phyloP scores from a whole-genome alignment of 2,888 invertebrate genomes.

The Elmis aenea region DNA sequence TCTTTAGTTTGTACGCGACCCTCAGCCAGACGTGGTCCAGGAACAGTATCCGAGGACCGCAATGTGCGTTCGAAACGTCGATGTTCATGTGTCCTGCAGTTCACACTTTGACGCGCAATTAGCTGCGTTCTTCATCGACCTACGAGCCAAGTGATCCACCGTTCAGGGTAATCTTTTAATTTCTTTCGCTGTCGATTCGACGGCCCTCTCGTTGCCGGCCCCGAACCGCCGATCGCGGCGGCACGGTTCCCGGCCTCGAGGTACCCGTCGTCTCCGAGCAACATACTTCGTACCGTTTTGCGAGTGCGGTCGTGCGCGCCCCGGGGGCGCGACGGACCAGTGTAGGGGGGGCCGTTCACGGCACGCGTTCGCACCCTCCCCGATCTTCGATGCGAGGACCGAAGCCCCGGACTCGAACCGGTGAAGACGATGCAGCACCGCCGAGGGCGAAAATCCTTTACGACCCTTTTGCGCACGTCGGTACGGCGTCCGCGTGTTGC shows the following conservation, averaged over 20 bases:
- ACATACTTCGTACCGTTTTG: too few species aligned
- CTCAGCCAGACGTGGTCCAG: slow-evolving; percentile 51
- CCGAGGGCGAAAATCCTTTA: neutral
- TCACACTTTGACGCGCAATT: slow-evolving; percentile 48
- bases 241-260: neutral
- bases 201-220: neutral
- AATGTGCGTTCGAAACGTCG: slow-evolving; percentile 60
- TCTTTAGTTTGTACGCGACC: slow-evolving; percentile 37
- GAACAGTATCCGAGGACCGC: slow-evolving; percentile 49
- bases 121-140: slow-evolving; percentile 57
- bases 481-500: too few species aligned
- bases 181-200: neutral
- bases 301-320: too few species aligned
- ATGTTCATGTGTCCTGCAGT: slow-evolving; percentile 56
- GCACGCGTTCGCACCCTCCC: too few species aligned
- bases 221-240: neutral
- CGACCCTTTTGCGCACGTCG: too few species aligned
- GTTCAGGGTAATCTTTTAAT: slow-evolving; percentile 31
- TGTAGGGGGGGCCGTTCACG: too few species aligned
- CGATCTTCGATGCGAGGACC: too few species aligned
- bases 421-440: neutral
- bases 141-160: slow-evolving; percentile 58
- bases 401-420: too few species aligned
- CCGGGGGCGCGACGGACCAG: too few species aligned
- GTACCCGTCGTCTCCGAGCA: neutral